These are phyloP conservation scores for Parapristionchus giblindavisi DNA, from an alignment of 2,888 invertebrate species.

Conservation along the genomic window DNA sequence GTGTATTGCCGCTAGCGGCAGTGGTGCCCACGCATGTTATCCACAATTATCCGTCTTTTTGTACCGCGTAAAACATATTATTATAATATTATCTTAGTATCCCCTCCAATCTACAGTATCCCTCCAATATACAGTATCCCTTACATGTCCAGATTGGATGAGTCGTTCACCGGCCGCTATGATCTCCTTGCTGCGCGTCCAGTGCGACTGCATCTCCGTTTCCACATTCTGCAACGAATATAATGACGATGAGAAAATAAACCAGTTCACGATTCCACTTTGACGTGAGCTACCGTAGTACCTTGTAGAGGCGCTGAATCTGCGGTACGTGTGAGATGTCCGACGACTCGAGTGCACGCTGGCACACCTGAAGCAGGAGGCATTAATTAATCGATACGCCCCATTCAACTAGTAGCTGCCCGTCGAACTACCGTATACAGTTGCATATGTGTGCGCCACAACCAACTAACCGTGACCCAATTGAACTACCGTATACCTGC, in stretches of 20 bases:
- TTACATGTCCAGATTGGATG: slow-evolving; percentile 47
- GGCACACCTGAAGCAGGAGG: slow-evolving; percentile 76
- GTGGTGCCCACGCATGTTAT: too few relatives aligned
- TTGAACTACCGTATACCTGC: slow-evolving; percentile 46
- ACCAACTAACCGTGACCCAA: too few relatives aligned
- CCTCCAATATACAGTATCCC: not conserved
- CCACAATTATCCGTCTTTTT: not conserved
- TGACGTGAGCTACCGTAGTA: slow-evolving; percentile 63
- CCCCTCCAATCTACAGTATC: not conserved
- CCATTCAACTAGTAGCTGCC: too few relatives aligned
- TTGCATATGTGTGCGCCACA: not conserved
- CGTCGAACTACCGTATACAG: slow-evolving; percentile 77
- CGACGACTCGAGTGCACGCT: slow-evolving; percentile 90
- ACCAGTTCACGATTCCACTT: not conserved
- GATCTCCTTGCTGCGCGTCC: slow-evolving; percentile 71
- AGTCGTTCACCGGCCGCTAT: slow-evolving; percentile 65
- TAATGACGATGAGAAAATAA: not conserved
- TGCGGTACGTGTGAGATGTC: slow-evolving; percentile 89
- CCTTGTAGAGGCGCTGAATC: slow-evolving; percentile 90
- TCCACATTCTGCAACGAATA: slow-evolving; percentile 72
- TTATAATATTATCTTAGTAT: slow-evolving; percentile 41
- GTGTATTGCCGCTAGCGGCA: too few relatives aligned
- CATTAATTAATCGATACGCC: slow-evolving; percentile 83
- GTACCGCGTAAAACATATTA: too few relatives aligned
- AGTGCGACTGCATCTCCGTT: slow-evolving; percentile 83